Evolutionary conservation across 37 sponge, comb jelly and placozoan genomes (phyloP), one percentile per base, ranked within the genome.

Genomic region (Spongilla lacustris): DNA sequence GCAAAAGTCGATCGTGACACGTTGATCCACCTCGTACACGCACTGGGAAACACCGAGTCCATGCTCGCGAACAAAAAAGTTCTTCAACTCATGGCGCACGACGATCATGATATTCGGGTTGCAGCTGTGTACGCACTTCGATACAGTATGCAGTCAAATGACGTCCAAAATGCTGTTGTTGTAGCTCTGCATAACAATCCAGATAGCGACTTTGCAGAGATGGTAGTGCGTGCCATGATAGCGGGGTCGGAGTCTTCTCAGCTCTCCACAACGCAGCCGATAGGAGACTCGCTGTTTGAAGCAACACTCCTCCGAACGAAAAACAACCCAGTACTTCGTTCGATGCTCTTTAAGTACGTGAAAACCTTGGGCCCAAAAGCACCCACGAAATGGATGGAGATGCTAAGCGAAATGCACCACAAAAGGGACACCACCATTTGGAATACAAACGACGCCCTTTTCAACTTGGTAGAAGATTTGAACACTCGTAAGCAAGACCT

Each of bases 11-110:
- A 81, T 28, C 73, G 0, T 75, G 67, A 31, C 27, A 11, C 77
- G 30, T 32, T 88, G 5, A 27, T 82, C 24, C 77, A 76, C 72
- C 35, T 77, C 4, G 66, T 82, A 71, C 70, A 83, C 50, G 68
- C 89, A 10, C 78, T 88, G 32, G 89, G 89, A 1, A 88, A 88
- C 89, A 88, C 83, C 1, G 83, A 81, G 19, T 69, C 83, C 21
- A 24, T 27, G 2, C 23, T 58, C 4, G 70, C 78, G n/a, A 29
- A 48, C 9, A 69, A 82, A 23, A 36, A 50, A 0, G 21, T 88
- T 14, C 48, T 83, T 27, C 41, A 33, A 26, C 76, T 77, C n/a
- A 73, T 88, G 6, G 21, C 67, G 25, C 72, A 82, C 33, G 67
- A 76, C 11, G 71, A 88, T 66, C n/a, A 71, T 19, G 78, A 77